phyloP scores from a whole-genome alignment of 2,888 invertebrate genomes.

The Teleogryllus oceanicus region DNA sequence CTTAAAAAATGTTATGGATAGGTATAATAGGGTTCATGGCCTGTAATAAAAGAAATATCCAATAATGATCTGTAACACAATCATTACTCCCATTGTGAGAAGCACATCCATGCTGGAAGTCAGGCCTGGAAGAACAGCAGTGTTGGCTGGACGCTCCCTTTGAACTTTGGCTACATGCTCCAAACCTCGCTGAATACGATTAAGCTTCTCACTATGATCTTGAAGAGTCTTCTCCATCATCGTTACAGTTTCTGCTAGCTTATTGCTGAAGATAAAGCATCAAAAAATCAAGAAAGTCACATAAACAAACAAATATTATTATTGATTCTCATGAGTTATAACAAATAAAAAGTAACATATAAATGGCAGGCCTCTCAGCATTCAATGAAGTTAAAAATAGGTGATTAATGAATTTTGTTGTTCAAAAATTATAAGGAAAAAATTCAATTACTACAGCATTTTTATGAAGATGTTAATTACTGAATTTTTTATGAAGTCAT shows the following conservation, averaged over 20 bases:
- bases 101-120: background rate
- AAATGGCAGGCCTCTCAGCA: background rate
- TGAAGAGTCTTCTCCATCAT: constrained; percentile 32
- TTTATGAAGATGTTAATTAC: too few species aligned
- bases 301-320: background rate
- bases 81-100: background rate
- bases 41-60: constrained; percentile 1
- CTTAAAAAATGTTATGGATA: background rate
- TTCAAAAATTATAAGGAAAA: too few species aligned
- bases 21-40: constrained; percentile 1
- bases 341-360: background rate
- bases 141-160: constrained; percentile 30
- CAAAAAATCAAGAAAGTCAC: background rate
- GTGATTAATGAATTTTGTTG: too few species aligned
- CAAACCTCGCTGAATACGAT: constrained; percentile 33
- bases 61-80: background rate
- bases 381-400: too few species aligned
- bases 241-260: constrained; percentile 29
- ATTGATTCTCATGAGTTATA: background rate
- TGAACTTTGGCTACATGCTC: constrained; percentile 34
- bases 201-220: constrained; percentile 33
- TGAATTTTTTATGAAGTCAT: too few species aligned
- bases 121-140: background rate
- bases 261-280: constrained; percentile 18
- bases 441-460: too few species aligned